Conservation (phyloP, 2,113 vertebrate species). For the Astur gentilis region DNA sequence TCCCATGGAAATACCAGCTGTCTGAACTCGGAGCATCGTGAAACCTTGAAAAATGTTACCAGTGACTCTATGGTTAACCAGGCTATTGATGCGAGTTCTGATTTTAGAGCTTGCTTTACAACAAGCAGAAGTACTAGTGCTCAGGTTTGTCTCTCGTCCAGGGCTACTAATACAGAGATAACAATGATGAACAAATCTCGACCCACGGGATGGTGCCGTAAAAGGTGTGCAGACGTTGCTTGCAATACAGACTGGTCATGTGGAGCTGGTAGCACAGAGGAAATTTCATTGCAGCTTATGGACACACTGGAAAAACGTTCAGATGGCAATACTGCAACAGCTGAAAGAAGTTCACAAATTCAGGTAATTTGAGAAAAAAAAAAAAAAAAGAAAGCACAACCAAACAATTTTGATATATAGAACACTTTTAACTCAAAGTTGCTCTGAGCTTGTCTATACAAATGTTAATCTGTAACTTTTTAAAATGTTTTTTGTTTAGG, state of each 20-base stretch:
- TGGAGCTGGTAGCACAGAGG: not conserved
- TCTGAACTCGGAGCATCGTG: rapidly evolving
- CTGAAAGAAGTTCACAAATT: not conserved
- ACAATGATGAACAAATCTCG: slow-evolving; percentile 38
- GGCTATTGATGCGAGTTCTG: slow-evolving; percentile 1
- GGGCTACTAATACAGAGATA: slow-evolving; percentile 59
- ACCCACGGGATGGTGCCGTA: not conserved
- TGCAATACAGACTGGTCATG: slow-evolving; percentile 26
- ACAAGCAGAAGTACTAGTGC: slow-evolving; percentile 35
- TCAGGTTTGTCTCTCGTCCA: not conserved
- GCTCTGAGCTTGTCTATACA: not conserved
- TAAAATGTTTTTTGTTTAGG: not conserved
- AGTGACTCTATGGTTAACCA: not conserved
- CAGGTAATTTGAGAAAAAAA: slow-evolving; percentile 45
- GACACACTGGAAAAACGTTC: not conserved
- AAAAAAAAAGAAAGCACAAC: not conserved
- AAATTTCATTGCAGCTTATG: not conserved
- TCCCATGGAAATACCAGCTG: not conserved
- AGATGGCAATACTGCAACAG: not conserved
- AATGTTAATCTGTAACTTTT: not conserved
- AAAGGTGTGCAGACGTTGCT: not conserved
- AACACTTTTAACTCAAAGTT: not conserved
- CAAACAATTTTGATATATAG: not conserved
- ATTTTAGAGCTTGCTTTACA: slow-evolving; percentile 58
- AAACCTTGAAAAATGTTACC: rapidly evolving